Percentiles rank a stretch among this genome's conserved stretches.
These are phyloP conservation scores for Picathartes gymnocephalus DNA, from an alignment of 2,113 vertebrate species.

Conservation along the genomic window DNA sequence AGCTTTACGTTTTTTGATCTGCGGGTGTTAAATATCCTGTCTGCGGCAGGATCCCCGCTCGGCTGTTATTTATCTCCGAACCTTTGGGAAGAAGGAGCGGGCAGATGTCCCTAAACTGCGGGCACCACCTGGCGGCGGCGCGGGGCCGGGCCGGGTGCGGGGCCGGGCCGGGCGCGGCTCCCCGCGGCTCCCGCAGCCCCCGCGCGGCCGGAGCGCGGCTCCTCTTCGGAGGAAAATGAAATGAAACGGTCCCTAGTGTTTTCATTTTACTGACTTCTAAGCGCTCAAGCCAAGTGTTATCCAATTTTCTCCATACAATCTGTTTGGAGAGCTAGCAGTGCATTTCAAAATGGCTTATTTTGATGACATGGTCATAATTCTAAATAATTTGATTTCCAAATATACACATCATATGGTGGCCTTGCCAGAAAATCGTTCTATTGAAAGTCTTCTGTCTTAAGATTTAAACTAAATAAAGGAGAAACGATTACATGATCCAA, in stretches of 20 bases:
- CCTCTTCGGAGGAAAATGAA: slow-evolving; percentile 18
- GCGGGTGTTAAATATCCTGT: slow-evolving; percentile 57
- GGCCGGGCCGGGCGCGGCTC: background rate
- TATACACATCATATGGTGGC: slow-evolving; percentile 32
- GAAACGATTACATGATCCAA: background rate
- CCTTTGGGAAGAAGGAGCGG: background rate
- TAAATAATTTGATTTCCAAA: slow-evolving; percentile 69
- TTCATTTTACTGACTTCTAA: slow-evolving; percentile 32
- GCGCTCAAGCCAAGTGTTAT: slow-evolving; percentile 53
- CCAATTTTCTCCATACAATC: slow-evolving; percentile 40
- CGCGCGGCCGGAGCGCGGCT: background rate
- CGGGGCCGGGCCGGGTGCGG: background rate
- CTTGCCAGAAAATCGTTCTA: slow-evolving; percentile 39
- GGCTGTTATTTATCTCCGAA: slow-evolving; percentile 26
- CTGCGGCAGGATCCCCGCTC: slow-evolving; percentile 40
- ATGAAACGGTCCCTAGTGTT: slow-evolving; percentile 22
- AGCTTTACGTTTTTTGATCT: slow-evolving; percentile 56
- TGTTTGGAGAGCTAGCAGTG: slow-evolving; percentile 50
- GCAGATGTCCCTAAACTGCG: slow-evolving; percentile 67
- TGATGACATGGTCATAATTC: slow-evolving; percentile 61
- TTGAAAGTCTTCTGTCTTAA: slow-evolving; percentile 39
- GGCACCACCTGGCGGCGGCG: slow-evolving; percentile 71
- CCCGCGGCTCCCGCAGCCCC: background rate
- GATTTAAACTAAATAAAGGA: slow-evolving; percentile 34
- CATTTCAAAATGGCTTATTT: slow-evolving; percentile 66